These are phyloP conservation scores for Helostoma temminkii DNA, from an alignment of 2,797 vertebrate species.

Conservation along the genomic window DNA sequence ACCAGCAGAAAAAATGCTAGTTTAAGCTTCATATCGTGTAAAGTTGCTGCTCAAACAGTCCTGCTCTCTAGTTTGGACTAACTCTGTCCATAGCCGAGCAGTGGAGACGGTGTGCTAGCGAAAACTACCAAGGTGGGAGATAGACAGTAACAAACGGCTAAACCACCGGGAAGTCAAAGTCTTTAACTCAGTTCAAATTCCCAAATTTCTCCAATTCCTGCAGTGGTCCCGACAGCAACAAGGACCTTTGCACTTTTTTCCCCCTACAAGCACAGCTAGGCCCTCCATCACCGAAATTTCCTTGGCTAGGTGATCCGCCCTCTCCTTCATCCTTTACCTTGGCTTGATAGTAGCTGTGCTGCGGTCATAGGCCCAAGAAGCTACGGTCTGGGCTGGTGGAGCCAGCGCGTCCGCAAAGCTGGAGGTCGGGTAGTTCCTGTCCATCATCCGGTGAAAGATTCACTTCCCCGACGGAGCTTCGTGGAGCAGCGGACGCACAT, in stretches of 20 bases:
- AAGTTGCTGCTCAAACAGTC: neutral
- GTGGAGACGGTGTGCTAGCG: slow-evolving; percentile 50
- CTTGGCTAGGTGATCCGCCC: slow-evolving; percentile 80
- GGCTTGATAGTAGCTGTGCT: slow-evolving; percentile 88
- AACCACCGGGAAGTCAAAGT: slow-evolving; percentile 31
- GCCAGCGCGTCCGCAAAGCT: slow-evolving; percentile 91
- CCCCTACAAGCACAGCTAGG: slow-evolving; percentile 70
- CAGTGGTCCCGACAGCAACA: slow-evolving; percentile 22
- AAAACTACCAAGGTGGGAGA: slow-evolving; percentile 59
- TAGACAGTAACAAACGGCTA: slow-evolving; percentile 15
- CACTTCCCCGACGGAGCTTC: slow-evolving; percentile 81
- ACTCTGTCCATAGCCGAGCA: slow-evolving; percentile 26
- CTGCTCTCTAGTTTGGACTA: neutral
- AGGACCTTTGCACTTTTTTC: neutral
- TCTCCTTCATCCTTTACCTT: slow-evolving; percentile 88
- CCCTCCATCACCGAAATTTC: slow-evolving; percentile 88
- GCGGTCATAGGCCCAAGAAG: slow-evolving; percentile 88
- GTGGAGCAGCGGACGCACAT: slow-evolving; percentile 81
- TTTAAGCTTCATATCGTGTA: neutral
- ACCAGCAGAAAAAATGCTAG: neutral
- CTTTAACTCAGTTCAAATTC: slow-evolving; percentile 19
- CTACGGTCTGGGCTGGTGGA: slow-evolving; percentile 88
- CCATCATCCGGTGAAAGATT: slow-evolving; percentile 90
- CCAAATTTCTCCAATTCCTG: slow-evolving; percentile 3
- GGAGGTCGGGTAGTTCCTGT: slow-evolving; percentile 94